phyloP scores from a whole-genome alignment of 1,140 invertebrate genomes.

The Vollenhovia emeryi region DNA sequence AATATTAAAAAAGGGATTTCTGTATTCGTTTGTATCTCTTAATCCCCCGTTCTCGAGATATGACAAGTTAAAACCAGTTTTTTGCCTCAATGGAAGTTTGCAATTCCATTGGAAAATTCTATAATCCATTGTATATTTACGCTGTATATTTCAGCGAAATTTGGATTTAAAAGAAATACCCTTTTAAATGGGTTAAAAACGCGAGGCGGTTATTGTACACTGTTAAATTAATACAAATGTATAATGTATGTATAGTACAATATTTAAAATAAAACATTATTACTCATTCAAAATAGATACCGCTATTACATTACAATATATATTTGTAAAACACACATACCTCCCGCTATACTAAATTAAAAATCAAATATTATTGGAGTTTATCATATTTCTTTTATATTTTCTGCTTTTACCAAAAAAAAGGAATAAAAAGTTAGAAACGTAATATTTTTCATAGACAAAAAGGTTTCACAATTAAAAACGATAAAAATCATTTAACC shows the following conservation, averaged over 20 bases:
- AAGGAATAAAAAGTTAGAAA: neutral
- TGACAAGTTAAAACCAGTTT: constrained; percentile 54
- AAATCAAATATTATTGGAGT: neutral
- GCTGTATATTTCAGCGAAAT: constrained; percentile 12
- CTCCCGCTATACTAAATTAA: neutral
- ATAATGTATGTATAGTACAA: neutral
- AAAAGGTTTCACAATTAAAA: neutral
- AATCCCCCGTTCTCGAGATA: constrained; percentile 6
- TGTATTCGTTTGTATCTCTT: constrained; percentile 42
- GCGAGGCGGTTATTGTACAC: neutral
- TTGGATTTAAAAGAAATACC: neutral
- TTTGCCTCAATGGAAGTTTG: constrained; percentile 16
- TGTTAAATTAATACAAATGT: neutral
- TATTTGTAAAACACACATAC: neutral
- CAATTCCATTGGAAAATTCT: constrained; percentile 38
- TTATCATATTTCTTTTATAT: neutral
- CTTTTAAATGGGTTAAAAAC: neutral
- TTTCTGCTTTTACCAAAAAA: neutral
- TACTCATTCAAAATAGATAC: neutral
- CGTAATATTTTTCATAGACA: neutral
- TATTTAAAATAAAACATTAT: constrained; percentile 17
- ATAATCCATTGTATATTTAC: constrained; percentile 28
- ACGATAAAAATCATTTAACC: neutral
- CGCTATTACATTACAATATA: neutral
- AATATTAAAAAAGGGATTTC: constrained; percentile 37